phyloP scores from a whole-genome alignment of 2,797 vertebrate genomes.

The Antennarius maculatus region DNA sequence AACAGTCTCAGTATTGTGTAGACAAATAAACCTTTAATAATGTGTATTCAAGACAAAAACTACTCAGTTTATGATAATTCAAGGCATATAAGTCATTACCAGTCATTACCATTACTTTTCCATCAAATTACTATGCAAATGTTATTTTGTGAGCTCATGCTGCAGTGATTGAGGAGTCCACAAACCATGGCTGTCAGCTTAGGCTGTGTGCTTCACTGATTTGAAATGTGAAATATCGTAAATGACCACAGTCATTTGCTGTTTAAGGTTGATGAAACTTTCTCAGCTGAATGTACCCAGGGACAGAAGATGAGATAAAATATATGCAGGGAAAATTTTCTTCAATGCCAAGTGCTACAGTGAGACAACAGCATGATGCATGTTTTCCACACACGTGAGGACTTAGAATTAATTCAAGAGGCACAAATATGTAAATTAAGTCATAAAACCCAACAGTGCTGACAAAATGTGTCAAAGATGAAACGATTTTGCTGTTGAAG shows the following conservation, averaged over 20 bases:
- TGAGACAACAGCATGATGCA: conserved; percentile 33
- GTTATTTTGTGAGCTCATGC: conserved; percentile 65
- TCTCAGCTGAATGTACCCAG: conserved; percentile 49
- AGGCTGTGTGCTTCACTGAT: conserved; percentile 54
- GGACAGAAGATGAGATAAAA: conserved; percentile 54
- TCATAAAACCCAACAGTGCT: conserved; percentile 49
- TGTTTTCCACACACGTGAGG: conserved; percentile 39
- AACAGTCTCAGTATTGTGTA: conserved; percentile 6
- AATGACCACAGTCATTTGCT: conserved; percentile 60
- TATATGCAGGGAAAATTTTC: conserved; percentile 55
- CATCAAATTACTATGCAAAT: conserved; percentile 75
- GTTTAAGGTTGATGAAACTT: conserved; percentile 53
- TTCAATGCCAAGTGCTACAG: conserved; percentile 29
- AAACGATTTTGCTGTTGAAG: conserved; percentile 46
- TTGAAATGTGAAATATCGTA: conserved; percentile 66
- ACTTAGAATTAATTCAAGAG: conserved; percentile 49
- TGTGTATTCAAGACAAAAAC: conserved; percentile 46
- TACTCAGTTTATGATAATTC: conserved; percentile 50
- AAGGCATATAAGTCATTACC: conserved; percentile 65
- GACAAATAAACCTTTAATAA: conserved; percentile 32
- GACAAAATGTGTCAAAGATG: conserved; percentile 46
- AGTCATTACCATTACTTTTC: conserved; percentile 61
- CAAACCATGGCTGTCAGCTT: conserved; percentile 57
- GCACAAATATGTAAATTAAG: conserved; percentile 62
- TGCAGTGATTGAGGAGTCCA: conserved; percentile 68